These are phyloP conservation scores for Pseudorhombus dupliciocellatus DNA, from an alignment of 2,113 vertebrate genomes.

Conservation along the genomic window DNA sequence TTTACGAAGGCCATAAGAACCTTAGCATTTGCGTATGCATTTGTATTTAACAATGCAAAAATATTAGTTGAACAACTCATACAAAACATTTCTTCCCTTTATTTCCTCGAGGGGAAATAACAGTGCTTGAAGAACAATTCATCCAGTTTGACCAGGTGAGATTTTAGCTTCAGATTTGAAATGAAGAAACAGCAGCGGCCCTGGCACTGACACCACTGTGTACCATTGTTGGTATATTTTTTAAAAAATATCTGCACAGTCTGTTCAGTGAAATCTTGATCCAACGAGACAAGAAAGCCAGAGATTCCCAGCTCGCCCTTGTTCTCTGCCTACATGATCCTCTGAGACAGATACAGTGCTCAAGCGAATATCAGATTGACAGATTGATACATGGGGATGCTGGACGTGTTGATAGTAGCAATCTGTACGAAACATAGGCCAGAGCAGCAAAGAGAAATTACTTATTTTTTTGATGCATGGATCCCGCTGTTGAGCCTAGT, in stretches of 20 bases:
- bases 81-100: too few relatives aligned
- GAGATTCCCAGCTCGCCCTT: background rate
- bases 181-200: background rate
- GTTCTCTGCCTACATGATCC: conserved; percentile 55
- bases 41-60: background rate
- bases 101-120: too few relatives aligned
- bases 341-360: conserved; percentile 69
- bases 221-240: background rate
- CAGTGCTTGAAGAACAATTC: too few relatives aligned
- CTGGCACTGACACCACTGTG: background rate
- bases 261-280: conserved; percentile 42
- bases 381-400: conserved; percentile 76
- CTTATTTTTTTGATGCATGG: conserved; percentile 75
- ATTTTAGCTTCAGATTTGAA: background rate
- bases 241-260: conserved; percentile 16
- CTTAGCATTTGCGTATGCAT: background rate
- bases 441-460: conserved; percentile 74
- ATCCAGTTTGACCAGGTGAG: too few relatives aligned
- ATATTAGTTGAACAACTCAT: too few relatives aligned
- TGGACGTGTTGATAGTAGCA: conserved; percentile 66
- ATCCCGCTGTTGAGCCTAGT: conserved; percentile 76
- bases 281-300: conserved; percentile 48
- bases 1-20: background rate
- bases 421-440: conserved; percentile 73
- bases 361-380: conserved; percentile 75